Evolutionary conservation across 1,140 invertebrate species (phyloP), one percentile per base, ranked within the genome.

Genomic region (Drosophila trapezifrons): DNA sequence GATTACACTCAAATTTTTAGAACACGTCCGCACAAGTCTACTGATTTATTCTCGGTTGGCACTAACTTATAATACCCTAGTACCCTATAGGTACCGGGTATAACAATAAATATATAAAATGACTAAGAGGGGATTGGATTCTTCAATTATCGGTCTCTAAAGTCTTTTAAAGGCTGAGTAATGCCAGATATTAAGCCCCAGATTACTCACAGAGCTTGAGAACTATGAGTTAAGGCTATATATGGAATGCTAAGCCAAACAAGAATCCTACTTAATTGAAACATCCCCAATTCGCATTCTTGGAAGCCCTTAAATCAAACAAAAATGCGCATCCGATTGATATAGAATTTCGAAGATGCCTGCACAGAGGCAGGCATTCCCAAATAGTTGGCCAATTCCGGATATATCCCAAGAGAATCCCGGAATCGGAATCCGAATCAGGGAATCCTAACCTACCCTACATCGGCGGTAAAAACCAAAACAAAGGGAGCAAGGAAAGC

Each of bases 401-500:
- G 18, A 9, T 52, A 35, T 52, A 52, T 52, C 51, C 29, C 32
- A 0, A 54, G 32, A 20, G 32, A 37, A 37, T n/a, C 51, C 32
- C 51, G 29, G 27, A 51, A 51, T 51, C 17, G 27, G n/a, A 49
- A 17, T 51, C 49, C 9, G 46, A 37, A 20, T 38, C 42, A 20
- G 32, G 15, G 17, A 60, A 45, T 63, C 59, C 45, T 51, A 65
- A 67, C 64, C 59, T 42, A 65, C 45, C 60, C 18, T 43, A 47
- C 57, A 4, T 13, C 17, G 46, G 29, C 5, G 20, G 27, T 15
- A 47, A 25, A 67, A 76, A 76, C 46, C 78, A 67, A 82, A 73
- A 72, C 66, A 80, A 72, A 38, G 76, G 17, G 15, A 18, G 60
- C 40, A 55, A 29, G 64, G 55, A 38, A 62, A 66, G 38, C 62